These are phyloP conservation scores for Hassar affinis DNA, from an alignment of 2,113 vertebrate genomes.

Conservation along the genomic window DNA sequence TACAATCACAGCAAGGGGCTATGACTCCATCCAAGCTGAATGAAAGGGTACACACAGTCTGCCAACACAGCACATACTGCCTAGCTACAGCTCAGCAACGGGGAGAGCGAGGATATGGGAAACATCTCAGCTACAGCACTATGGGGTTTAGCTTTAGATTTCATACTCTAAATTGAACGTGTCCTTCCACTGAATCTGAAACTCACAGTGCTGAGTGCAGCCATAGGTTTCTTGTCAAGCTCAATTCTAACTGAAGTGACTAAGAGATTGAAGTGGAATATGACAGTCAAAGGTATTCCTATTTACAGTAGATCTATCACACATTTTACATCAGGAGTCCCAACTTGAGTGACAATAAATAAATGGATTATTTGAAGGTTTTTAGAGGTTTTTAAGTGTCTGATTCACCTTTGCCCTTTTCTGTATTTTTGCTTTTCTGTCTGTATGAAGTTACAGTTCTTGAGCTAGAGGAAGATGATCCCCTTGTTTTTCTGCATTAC, in stretches of 20 bases:
- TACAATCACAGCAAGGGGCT: slow-evolving; percentile 43
- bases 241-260: not conserved
- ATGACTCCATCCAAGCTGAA: slow-evolving; percentile 25
- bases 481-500: slow-evolving; percentile 25
- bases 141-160: slow-evolving; percentile 12
- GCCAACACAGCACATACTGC: slow-evolving; percentile 48
- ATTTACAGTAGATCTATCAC: not conserved
- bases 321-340: not conserved
- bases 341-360: not conserved
- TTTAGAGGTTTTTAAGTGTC: not conserved
- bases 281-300: not conserved
- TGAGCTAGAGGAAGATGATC: slow-evolving; percentile 31
- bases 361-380: not conserved
- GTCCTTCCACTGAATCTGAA: not conserved
- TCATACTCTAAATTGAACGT: slow-evolving; percentile 4
- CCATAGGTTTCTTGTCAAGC: not conserved
- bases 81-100: slow-evolving; percentile 33
- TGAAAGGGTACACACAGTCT: slow-evolving; percentile 38
- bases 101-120: slow-evolving; percentile 21
- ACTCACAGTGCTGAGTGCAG: not conserved
- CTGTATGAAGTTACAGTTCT: slow-evolving; percentile 4
- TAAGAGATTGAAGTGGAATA: not conserved
- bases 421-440: not conserved
- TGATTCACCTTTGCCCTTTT: slow-evolving; percentile 9
- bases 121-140: slow-evolving; percentile 16